These are phyloP conservation scores for Rhyzopertha dominica DNA, from an alignment of 1,140 invertebrate species.

Conservation along the genomic window DNA sequence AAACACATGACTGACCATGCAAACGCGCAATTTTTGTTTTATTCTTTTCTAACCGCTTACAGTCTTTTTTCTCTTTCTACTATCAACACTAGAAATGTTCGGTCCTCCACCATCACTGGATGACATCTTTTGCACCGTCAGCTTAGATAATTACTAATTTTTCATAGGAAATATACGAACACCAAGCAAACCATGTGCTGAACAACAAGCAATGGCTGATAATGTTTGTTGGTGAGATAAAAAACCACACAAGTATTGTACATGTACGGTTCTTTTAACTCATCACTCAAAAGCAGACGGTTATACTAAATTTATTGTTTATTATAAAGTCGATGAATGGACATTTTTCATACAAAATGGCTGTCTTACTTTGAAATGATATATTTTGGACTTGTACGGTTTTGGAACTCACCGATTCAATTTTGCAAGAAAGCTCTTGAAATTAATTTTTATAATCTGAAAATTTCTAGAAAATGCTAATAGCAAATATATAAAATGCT, in stretches of 20 bases:
- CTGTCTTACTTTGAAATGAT: slow-evolving; percentile 8
- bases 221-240: too few relatives aligned
- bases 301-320: too few relatives aligned
- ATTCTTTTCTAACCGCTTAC: slow-evolving; percentile 13
- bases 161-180: not conserved
- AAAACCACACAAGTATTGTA: too few relatives aligned
- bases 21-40: too few relatives aligned
- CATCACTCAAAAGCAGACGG: too few relatives aligned
- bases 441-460: too few relatives aligned
- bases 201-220: too few relatives aligned
- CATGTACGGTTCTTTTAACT: too few relatives aligned
- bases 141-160: not conserved
- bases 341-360: slow-evolving; percentile 2
- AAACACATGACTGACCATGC: too few relatives aligned
- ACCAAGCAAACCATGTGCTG: not conserved
- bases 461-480: too few relatives aligned
- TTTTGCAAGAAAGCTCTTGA: too few relatives aligned
- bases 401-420: slow-evolving; percentile 10
- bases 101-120: not conserved
- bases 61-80: slow-evolving; percentile 5
- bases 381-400: slow-evolving; percentile 8
- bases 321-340: slow-evolving; percentile 2
- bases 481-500: too few relatives aligned
- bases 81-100: slow-evolving; percentile 2
- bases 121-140: not conserved